Evolutionary conservation across 2,113 vertebrate species (phyloP).

Genomic region (Hucho hucho): DNA sequence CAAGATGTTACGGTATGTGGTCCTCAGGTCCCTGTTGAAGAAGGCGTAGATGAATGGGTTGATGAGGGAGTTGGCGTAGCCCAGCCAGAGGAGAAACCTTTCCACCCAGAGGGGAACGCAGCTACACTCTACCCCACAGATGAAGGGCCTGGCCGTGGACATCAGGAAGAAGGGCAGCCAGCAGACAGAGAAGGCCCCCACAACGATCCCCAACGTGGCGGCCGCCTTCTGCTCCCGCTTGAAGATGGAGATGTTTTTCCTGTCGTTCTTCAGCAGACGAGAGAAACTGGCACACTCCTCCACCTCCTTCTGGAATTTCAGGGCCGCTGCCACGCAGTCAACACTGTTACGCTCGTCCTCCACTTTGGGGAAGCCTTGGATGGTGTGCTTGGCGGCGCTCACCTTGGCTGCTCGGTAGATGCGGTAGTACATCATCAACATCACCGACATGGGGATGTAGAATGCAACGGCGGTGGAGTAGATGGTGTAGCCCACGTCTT

Average conservation of each 20-base stretch:
- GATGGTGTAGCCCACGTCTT: slow-evolving; percentile 86
- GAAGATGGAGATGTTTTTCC: slow-evolving; percentile 82
- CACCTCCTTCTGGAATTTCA: slow-evolving; percentile 78
- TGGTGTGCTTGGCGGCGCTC: slow-evolving; percentile 83
- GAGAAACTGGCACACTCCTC: slow-evolving; percentile 82
- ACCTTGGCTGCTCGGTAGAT: slow-evolving; percentile 83
- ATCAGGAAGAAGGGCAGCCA: slow-evolving; percentile 87
- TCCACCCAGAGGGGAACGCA: slow-evolving; percentile 85
- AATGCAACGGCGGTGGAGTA: slow-evolving; percentile 87
- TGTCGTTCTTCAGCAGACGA: slow-evolving; percentile 75
- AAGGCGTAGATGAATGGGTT: slow-evolving; percentile 90
- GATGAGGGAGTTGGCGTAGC: slow-evolving; percentile 86
- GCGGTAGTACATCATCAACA: slow-evolving; percentile 88
- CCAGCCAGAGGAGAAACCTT: slow-evolving; percentile 84
- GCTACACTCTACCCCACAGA: slow-evolving; percentile 81
- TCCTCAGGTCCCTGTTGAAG: slow-evolving; percentile 87
- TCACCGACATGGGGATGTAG: slow-evolving; percentile 87
- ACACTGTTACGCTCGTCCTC: slow-evolving; percentile 1
- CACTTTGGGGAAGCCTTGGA: slow-evolving; percentile 74
- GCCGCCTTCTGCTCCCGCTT: slow-evolving; percentile 87
- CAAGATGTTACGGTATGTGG: slow-evolving; percentile 84
- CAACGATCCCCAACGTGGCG: slow-evolving; percentile 84
- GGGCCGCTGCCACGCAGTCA: slow-evolving; percentile 67
- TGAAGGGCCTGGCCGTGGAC: slow-evolving; percentile 82
- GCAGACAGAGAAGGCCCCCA: slow-evolving; percentile 83